Evolutionary conservation across 2,888 invertebrate species (phyloP).

Genomic region (Drosophila subsilvestris): DNA sequence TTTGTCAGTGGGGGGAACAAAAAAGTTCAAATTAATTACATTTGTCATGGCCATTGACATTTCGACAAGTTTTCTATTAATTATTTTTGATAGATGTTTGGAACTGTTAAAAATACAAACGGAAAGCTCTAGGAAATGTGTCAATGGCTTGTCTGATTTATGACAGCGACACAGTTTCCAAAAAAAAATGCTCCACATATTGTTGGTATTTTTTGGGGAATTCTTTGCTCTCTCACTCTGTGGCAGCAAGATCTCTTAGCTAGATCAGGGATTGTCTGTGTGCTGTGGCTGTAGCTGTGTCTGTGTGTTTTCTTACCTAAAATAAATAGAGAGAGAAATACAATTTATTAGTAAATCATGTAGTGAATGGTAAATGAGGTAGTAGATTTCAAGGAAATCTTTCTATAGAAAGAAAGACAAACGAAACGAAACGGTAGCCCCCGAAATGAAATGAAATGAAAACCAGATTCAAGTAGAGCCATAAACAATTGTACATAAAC

Average conservation of each 20-base stretch:
- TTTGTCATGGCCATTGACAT: slow-evolving; percentile 78
- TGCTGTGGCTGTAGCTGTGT: too few relatives aligned
- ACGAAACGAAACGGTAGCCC: slow-evolving; percentile 27
- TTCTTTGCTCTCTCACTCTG: slow-evolving; percentile 7
- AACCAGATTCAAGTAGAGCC: slow-evolving; percentile 32
- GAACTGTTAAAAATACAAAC: slow-evolving; percentile 26
- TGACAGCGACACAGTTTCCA: slow-evolving; percentile 70
- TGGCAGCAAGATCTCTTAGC: not conserved
- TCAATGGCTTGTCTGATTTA: slow-evolving; percentile 63
- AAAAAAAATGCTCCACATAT: slow-evolving; percentile 63
- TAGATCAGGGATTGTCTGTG: not conserved
- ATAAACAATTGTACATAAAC: slow-evolving; percentile 56
- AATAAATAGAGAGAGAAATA: slow-evolving; percentile 23
- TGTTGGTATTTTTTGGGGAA: slow-evolving; percentile 7
- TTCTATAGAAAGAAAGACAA: slow-evolving; percentile 1
- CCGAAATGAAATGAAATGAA: not conserved
- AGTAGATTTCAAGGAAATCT: slow-evolving; percentile 29
- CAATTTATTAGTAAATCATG: slow-evolving; percentile 45
- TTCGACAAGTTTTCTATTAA: slow-evolving; percentile 78
- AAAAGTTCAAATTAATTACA: slow-evolving; percentile 70
- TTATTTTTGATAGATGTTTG: slow-evolving; percentile 74
- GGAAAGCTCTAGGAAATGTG: slow-evolving; percentile 52
- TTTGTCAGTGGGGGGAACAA: slow-evolving; percentile 59
- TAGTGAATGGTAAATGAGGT: slow-evolving; percentile 30
- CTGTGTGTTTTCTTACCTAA: slow-evolving; percentile 40